Evolutionary conservation across 1,140 invertebrate genomes (phyloP), one percentile per base, ranked within the genome.

Genomic region (Pemphigus obesinymphae): DNA sequence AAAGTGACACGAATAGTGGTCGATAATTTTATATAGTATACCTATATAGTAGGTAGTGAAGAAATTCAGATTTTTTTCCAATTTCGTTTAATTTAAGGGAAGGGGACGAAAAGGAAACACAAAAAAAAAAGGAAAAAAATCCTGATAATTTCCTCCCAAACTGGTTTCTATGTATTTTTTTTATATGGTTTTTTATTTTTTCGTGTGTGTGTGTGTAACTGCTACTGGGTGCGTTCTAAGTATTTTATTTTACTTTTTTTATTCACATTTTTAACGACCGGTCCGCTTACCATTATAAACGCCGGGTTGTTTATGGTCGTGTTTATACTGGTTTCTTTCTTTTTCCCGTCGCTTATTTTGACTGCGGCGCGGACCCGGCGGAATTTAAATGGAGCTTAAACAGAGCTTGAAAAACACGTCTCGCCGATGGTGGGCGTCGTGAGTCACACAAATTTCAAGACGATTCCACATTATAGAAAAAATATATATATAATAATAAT

Each of bases 311-410:
- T 80, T 80, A 80, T 80, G 76, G 48, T 80, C 55, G 53, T 80
- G 76, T 80, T 80, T 80, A 80, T 80, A 80, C 76, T 80, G 76
- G 76, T 80, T 80, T 80, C 23, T 80, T 80, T 80, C 37, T 80
- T 63, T 80, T 73, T 70, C 23, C 37, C 17, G 43, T 80, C 76
- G 50, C 53, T 73, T 80, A 80, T 80, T 80, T 80, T 80, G 76
- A 80, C 76, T 80, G 76, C 37, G 34, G 23, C 63, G 76, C 37
- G 34, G 23, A 58, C 37, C 37, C 6, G 37, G 29, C 40, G 76
- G 76, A 80, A 80, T 80, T 80, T 80, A 80, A 78, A 80, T 80
- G 76, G 76, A 80, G 55, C 76, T 80, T 80, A 80, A 80, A 63
- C 53, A 80, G 53, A 80, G 76, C 53, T 80, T 80, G 76, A 80